Conservation (phyloP, 2,888 invertebrate genomes). For the Noctua fimbriata region DNA sequence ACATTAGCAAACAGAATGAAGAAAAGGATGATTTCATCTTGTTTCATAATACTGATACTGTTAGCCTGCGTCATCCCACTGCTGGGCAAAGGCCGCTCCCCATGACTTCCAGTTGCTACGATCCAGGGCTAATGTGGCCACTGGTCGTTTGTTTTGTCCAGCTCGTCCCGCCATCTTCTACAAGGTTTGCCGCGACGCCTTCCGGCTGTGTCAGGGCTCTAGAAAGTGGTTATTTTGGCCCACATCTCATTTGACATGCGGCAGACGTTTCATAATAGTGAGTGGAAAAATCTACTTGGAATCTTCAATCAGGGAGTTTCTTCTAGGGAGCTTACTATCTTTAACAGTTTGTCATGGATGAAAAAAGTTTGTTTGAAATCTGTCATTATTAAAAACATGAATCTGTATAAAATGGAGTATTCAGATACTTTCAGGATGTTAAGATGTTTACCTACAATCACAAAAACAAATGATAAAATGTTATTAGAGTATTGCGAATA, state of each 20-base stretch:
- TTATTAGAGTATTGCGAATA: conserved; percentile 13
- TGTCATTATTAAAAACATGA: background rate
- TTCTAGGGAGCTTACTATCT: background rate
- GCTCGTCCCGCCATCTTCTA: no score
- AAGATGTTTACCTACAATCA: background rate
- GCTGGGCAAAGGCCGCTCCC: no score
- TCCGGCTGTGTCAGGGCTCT: no score
- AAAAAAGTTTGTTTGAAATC: background rate
- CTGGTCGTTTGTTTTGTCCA: no score
- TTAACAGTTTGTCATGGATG: no score
- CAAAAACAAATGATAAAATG: background rate
- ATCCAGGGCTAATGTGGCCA: no score
- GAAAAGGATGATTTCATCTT: background rate
- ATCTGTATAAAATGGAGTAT: background rate
- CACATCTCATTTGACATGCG: no score
- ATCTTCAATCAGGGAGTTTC: background rate
- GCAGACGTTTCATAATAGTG: no score
- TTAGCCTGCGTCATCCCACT: no score
- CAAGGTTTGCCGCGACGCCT: no score
- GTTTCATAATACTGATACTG: background rate
- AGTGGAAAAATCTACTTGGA: background rate
- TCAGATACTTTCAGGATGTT: background rate
- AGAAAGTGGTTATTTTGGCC: no score
- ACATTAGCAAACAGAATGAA: background rate
- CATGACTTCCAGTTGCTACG: no score